Percentiles rank a stretch among this genome's conserved stretches.
Conservation (phyloP, 2,113 vertebrate species). For the Urocolius indicus region DNA sequence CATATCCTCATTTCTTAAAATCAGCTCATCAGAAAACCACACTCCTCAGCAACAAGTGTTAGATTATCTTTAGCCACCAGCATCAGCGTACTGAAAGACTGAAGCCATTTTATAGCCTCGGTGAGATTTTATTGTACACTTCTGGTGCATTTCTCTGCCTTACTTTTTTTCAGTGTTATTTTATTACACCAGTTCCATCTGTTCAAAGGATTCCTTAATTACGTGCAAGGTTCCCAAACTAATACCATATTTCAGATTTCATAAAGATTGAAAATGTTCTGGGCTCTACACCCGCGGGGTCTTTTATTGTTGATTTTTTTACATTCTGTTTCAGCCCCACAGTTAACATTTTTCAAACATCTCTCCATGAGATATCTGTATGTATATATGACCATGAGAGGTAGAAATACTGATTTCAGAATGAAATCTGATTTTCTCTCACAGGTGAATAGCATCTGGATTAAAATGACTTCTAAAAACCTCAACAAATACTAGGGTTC, state of each 20-base stretch:
- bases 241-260: neutral
- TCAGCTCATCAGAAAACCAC: slow-evolving; percentile 68
- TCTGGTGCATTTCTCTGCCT: neutral
- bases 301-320: neutral
- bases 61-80: slow-evolving; percentile 61
- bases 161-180: neutral
- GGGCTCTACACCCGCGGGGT: neutral
- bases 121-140: neutral
- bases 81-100: neutral
- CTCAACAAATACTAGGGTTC: neutral
- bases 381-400: neutral
- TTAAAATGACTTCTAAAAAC: neutral
- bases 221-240: neutral
- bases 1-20: slow-evolving; percentile 66
- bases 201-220: neutral
- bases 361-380: neutral
- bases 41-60: slow-evolving; percentile 65
- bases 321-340: neutral
- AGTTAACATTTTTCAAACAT: neutral
- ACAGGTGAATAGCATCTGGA: neutral
- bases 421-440: neutral
- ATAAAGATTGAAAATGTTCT: neutral
- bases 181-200: neutral
- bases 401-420: neutral
- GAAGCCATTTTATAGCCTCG: slow-evolving; percentile 20